Conservation (phyloP, 2,113 vertebrate species). For the Corythoichthys haematopterus region DNA sequence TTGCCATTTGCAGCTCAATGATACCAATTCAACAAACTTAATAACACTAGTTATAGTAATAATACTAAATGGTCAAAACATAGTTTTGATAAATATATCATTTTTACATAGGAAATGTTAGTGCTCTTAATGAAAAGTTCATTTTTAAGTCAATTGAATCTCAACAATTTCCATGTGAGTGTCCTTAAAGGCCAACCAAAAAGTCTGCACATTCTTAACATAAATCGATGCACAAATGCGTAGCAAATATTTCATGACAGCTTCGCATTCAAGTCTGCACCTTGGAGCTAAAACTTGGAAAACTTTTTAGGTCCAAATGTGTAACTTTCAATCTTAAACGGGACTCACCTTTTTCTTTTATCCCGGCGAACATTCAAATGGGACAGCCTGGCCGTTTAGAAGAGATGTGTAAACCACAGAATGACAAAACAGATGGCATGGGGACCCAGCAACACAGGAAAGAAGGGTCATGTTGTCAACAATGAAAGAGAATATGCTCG, state of each 20-base stretch:
- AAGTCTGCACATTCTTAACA: not conserved
- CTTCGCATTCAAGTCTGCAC: conserved; percentile 1
- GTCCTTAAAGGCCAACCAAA: not conserved
- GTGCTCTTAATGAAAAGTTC: too few species aligned
- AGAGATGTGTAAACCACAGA: conserved; percentile 14
- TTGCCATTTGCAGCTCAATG: not conserved
- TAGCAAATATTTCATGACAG: conserved; percentile 4
- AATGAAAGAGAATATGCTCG: not conserved
- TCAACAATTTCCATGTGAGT: not conserved
- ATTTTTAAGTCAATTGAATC: not conserved
- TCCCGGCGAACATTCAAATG: conserved; percentile 18
- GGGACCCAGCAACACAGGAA: conserved; percentile 8
- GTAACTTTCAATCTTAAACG: conserved; percentile 32
- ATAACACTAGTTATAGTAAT: not conserved
- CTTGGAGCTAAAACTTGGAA: conserved; percentile 1
- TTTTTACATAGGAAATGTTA: not conserved
- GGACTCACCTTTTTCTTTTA: conserved; percentile 56
- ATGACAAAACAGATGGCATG: not conserved
- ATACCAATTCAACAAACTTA: not conserved
- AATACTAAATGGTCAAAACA: not conserved
- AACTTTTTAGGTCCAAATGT: not conserved
- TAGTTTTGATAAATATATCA: not conserved
- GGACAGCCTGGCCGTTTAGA: conserved; percentile 19
- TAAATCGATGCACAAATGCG: not conserved
- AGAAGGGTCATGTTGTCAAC: not conserved